A percentile compares a stretch with the other conserved stretches of the same genome.
These are phyloP conservation scores for Paralinhomoeus sp. DNA, from an alignment of 2,888 invertebrate species.

Conservation along the genomic window DNA sequence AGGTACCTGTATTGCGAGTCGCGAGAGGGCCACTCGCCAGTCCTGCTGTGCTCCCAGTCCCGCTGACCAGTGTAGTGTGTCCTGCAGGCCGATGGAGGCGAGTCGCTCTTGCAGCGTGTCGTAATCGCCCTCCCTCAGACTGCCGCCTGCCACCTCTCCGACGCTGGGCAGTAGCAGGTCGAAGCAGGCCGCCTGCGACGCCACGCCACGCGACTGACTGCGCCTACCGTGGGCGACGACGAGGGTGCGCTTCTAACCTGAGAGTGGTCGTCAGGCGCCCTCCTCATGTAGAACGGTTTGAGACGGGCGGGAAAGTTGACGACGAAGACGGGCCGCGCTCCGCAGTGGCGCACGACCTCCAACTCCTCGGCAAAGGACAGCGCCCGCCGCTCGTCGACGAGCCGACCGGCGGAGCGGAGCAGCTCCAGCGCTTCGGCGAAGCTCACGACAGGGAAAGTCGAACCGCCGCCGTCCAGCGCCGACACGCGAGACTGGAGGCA, in stretches of 20 bases:
- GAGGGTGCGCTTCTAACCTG: not conserved
- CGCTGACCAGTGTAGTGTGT: slow-evolving; percentile 17
- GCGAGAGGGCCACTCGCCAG: not conserved
- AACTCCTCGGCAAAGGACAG: slow-evolving; percentile 49
- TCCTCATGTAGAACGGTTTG: slow-evolving; percentile 77
- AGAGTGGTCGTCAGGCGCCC: not conserved
- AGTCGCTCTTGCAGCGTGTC: slow-evolving; percentile 38
- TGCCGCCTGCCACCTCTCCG: slow-evolving; percentile 84
- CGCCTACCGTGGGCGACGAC: not conserved
- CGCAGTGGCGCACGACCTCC: slow-evolving; percentile 49
- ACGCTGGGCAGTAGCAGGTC: slow-evolving; percentile 67
- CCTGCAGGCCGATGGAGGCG: slow-evolving; percentile 5
- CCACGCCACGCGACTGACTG: not conserved
- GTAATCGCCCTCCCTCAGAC: slow-evolving; percentile 61
- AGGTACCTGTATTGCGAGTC: slow-evolving; percentile 44
- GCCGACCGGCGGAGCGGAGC: too few species aligned
- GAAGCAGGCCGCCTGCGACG: slow-evolving; percentile 33
- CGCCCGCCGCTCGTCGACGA: slow-evolving; percentile 49
- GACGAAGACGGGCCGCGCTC: slow-evolving; percentile 56
- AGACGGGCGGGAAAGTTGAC: slow-evolving; percentile 61
- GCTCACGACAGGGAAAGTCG: too few species aligned
- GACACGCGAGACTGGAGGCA: too few species aligned
- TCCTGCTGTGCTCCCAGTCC: slow-evolving; percentile 2
- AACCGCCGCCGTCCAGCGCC: too few species aligned
- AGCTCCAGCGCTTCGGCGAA: too few species aligned